Base-by-base conservation (phyloP, 2,888 invertebrate genomes). In the Stramonita haemastoma region DNA sequence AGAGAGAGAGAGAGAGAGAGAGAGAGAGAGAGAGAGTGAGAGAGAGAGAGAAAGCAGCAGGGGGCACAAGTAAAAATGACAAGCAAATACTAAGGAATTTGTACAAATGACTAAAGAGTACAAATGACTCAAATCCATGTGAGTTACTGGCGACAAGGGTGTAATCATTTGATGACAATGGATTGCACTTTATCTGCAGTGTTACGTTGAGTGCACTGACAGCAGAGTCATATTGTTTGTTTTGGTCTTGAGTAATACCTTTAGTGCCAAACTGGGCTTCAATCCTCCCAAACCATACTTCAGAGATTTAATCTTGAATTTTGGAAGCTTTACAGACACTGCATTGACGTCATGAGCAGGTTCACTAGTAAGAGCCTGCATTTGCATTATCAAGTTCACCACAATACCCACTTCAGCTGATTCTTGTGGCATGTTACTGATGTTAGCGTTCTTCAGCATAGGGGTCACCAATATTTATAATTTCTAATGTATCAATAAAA, bases 291-390 rank as follows among this genome's bases (percentile, higher is more conserved):
- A 83, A 83, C 46, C 81, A 83, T 4, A 83, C 81, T 46, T 83
- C 81, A 36, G 36, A 26, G 81, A 83, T 83, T 83, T 83, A 22
- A 46, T 83, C 46, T 46, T 46, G 29, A 83, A 83, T 36, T 83
- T 26, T 46, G 81, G 81, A 36, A 83, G 81, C 26, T 83, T 83
- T 1, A 83, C 26, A 26, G 46, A 83, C 34, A 36, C 81, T 46
- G 81, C 81, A 46, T 46, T 83, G 22, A 83, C 46, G 32, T 79
- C 32, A 29, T 22, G 13, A 79, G 26, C 73, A n/a, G 79, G 15
- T 34, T 34, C 34, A 34, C 79, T 79, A 11, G 79, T 26, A 34
- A 79, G 79, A 79, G 79, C 79, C 34, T 34, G 79, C 79, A 29
- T 32, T 79, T 79, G 79, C 13, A 32, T 79, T 34, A 34, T 13